Evolutionary conservation across 2,888 invertebrate species (phyloP), one percentile per base, ranked within the genome.

Genomic region (Dryobota labecula): DNA sequence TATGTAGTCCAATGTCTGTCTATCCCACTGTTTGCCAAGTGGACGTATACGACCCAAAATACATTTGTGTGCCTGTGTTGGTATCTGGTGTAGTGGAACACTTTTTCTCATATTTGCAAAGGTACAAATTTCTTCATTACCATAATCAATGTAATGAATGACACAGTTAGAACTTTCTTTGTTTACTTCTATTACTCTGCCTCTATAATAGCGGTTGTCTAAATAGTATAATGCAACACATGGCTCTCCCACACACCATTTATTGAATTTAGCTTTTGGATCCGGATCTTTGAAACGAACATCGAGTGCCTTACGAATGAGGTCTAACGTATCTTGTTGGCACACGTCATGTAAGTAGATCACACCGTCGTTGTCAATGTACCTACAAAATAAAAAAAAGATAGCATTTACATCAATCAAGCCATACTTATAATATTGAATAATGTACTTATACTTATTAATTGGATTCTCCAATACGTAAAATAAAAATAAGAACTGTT

Each of bases 81-180:
- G 98, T 70, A 98, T 94, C 63, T 97, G 94, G 0, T 96, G 94
- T 58, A 97, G 96, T 8, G 97, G 96, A 2, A 97, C 95, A 82
- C 96, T 96, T 78, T 97, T 97, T 30, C 97, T 95, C 64, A 98
- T 86, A 66, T 97, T 96, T 1, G 93, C 90, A 20, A 96, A 93
- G 0, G 93, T 83, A 71, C 97, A 97, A 0, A 91, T 90, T 90
- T 98, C 98, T 53, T 97, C 94, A 88, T 98, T 98, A 0, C 99
- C 99, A 88, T 98, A 99, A 93, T 99, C 99, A 1, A 98, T 96
- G 92, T 98, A 98, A 65, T 96, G 94, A 0, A 98, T 97, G 68
- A 95, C 78, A 77, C 97, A 93, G 65, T 88, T 84, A 61, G 90
- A 85, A 2, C 92, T 82, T 71, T 96, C 94, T 2, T 91, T 83